Percentiles rank a stretch among this genome's conserved stretches.
Evolutionary conservation across 2,797 vertebrate genomes (phyloP).

Genomic region (Erethizon dorsatum): DNA sequence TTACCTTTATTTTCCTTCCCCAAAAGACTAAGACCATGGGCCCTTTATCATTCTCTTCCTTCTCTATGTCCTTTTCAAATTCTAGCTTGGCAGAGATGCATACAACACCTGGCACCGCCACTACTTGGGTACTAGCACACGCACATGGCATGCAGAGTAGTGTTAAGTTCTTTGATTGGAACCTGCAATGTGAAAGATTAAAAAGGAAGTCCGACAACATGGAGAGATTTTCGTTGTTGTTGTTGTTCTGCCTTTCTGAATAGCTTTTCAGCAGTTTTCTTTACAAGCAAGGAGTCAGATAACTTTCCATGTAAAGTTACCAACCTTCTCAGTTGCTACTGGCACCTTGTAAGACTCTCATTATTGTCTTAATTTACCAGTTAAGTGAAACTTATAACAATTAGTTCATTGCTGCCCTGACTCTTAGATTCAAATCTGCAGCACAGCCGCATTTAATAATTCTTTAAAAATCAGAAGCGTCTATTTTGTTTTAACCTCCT

Average conservation of each 20-base stretch:
- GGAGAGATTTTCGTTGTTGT: neutral
- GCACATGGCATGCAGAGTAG: neutral
- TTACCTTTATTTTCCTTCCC: conserved; percentile 21
- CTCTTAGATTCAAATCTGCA: conserved; percentile 56
- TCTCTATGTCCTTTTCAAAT: conserved; percentile 22
- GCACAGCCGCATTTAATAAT: neutral
- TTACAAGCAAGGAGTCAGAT: conserved; percentile 37
- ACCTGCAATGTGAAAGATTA: neutral
- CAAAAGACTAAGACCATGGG: neutral
- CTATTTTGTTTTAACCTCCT: conserved; percentile 41
- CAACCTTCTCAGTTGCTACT: neutral
- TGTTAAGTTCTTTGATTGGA: neutral
- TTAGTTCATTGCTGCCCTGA: conserved; percentile 42
- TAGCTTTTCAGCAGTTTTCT: conserved; percentile 28
- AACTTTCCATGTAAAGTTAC: neutral
- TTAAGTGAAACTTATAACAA: neutral
- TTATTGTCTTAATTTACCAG: neutral
- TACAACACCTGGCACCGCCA: neutral
- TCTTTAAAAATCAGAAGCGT: conserved; percentile 28
- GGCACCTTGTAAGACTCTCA: neutral
- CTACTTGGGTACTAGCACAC: neutral
- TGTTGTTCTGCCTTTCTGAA: neutral
- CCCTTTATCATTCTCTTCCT: neutral
- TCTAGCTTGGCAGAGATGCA: neutral
- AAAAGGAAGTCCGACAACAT: neutral